A percentile compares a stretch with the other conserved stretches of the same genome.
Conservation (phyloP, 2,797 vertebrate genomes). For the Ibycter americanus region DNA sequence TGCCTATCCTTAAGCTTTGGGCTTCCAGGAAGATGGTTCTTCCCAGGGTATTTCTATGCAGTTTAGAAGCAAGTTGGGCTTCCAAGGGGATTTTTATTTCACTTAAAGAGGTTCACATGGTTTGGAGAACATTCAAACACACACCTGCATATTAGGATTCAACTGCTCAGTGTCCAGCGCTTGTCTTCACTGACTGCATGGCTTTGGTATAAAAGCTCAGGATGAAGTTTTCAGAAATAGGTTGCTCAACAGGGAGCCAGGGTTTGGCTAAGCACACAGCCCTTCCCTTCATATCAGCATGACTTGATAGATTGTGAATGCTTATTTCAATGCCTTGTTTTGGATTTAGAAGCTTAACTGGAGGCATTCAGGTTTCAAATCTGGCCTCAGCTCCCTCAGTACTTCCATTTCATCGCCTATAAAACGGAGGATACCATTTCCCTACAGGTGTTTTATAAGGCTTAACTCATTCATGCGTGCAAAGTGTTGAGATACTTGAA, state of each 20-base stretch:
- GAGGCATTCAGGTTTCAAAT: background rate
- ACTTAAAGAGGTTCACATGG: background rate
- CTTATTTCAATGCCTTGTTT: background rate
- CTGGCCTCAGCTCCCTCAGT: background rate
- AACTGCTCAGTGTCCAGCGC: background rate
- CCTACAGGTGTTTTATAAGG: slow-evolving; percentile 36
- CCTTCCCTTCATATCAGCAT: background rate
- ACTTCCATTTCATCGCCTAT: slow-evolving; percentile 49
- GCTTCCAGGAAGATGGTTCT: background rate
- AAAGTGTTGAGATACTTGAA: slow-evolving; percentile 55
- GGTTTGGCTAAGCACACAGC: background rate
- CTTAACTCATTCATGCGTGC: slow-evolving; percentile 13
- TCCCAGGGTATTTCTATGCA: background rate
- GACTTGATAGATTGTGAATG: background rate
- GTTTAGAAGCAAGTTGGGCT: background rate
- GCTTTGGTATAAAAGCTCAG: background rate
- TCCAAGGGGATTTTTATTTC: background rate
- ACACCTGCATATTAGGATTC: background rate
- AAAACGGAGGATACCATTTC: slow-evolving; percentile 22
- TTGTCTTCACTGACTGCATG: background rate
- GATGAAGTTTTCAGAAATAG: background rate
- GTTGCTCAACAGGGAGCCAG: background rate
- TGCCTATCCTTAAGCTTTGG: background rate
- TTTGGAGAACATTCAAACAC: background rate
- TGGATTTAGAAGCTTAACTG: background rate